Conservation (phyloP, 1,140 invertebrate species). For the Calliphora vicina region DNA sequence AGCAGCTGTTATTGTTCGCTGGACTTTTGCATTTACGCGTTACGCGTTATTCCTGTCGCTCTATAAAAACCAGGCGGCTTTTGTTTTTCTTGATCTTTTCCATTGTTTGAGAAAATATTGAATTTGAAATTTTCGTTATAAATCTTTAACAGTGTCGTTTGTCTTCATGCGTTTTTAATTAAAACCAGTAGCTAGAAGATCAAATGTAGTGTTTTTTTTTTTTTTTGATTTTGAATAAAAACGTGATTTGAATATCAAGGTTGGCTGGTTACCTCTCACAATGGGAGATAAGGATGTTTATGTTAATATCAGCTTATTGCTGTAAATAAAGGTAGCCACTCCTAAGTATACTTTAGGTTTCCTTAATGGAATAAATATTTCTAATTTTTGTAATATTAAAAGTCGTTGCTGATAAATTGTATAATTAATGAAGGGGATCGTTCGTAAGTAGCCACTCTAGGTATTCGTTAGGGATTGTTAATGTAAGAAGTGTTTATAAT, state of each 20-base stretch:
- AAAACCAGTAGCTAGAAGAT: neutral
- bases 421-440: no score
- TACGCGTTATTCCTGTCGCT: neutral
- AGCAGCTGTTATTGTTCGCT: neutral
- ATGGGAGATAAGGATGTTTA: neutral
- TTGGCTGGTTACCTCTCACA: neutral
- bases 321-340: no score
- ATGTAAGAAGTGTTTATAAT: no score
- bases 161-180: neutral
- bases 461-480: no score
- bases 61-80: neutral
- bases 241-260: neutral
- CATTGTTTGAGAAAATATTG: neutral
- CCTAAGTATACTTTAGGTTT: no score
- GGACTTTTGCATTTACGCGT: neutral
- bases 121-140: no score
- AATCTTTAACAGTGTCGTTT: no score
- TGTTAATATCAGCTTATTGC: no score
- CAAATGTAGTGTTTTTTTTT: neutral
- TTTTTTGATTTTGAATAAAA: neutral
- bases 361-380: no score
- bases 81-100: neutral
- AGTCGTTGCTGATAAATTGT: no score
- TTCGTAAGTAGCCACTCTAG: no score
- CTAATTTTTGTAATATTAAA: no score